Evolutionary conservation across 2,797 vertebrate species (phyloP).

Genomic region (Tympanoctomys barrerae): DNA sequence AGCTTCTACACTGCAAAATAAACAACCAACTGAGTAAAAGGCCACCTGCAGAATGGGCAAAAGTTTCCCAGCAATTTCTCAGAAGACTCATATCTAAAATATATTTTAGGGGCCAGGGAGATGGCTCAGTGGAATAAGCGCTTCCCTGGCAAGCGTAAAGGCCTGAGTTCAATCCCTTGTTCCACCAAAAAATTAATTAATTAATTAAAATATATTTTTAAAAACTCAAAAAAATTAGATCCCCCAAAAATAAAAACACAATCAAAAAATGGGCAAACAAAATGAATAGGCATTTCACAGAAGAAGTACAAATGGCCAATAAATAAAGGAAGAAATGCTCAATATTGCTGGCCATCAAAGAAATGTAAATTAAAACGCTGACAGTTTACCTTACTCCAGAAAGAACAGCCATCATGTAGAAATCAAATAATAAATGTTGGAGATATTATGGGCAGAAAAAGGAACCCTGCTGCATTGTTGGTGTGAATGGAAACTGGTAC

Average conservation of each 20-base stretch:
- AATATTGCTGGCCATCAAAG: neutral
- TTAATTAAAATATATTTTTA: neutral
- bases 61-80: neutral
- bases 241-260: neutral
- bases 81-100: neutral
- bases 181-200: too few relatives aligned
- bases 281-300: neutral
- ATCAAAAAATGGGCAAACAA: neutral
- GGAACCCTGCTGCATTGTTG: neutral
- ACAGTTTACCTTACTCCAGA: neutral
- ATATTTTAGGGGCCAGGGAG: too few relatives aligned
- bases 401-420: neutral
- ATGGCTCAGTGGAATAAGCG: too few relatives aligned
- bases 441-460: neutral
- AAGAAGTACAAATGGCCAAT: neutral
- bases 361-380: neutral
- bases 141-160: too few relatives aligned
- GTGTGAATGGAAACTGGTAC: neutral
- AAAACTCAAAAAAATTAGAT: neutral
- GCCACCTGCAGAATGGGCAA: neutral
- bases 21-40: neutral
- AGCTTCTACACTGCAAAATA: neutral
- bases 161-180: too few relatives aligned
- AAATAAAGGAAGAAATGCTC: neutral
- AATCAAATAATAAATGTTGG: neutral